Base-by-base conservation (phyloP, 2,888 invertebrate genomes). In the Ophion slaviceki region DNA sequence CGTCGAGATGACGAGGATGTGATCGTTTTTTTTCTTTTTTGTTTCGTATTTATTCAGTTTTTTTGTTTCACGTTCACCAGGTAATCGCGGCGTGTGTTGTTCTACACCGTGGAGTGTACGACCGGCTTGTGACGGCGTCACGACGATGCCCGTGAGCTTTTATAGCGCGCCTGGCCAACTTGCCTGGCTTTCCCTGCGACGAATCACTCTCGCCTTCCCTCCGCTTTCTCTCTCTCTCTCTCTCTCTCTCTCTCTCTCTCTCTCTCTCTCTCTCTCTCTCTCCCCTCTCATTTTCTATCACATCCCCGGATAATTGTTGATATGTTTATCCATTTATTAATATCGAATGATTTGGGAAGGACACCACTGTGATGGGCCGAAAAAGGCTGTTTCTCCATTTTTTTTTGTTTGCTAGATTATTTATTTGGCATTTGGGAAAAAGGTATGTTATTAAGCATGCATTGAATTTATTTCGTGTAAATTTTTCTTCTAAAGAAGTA, bases 111-210 rank as follows among this genome's bases (percentile, higher is more conserved):
- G 86, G 92, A 90, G 90, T 92, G 91, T 89, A 90, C 91, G 89
- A 91, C 91, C 91, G 92, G 91, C 91, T 91, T 93, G 89, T 92
- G 92, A 93, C 91, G 92, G 91, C 87, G 89, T 87, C 89, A 91
- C 87, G 88, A 86, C 87, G 89, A 86, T 90, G 89, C 90, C 89
- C 89, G 88, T 88, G 90, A 90, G 92, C 92, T 92, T 93, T 92
- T 92, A 93, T 93, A 93, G 93, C 86, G 87, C 85, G 86, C 87
- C 89, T 88, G 86, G 11, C 88, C 87, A 88, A 88, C 88, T 89
- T 85, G 86, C 89, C 86, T 88, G 80, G 83, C 87, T 82, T 82
- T 80, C 83, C 85, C 85, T 85, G 84, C 84, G 79, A 85, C 83
- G 84, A 87, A 82, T 86, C 79, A 45, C 64, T 71, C 66, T 66